Conservation (phyloP, 2,888 invertebrate genomes). For the Plagodis pulveraria region DNA sequence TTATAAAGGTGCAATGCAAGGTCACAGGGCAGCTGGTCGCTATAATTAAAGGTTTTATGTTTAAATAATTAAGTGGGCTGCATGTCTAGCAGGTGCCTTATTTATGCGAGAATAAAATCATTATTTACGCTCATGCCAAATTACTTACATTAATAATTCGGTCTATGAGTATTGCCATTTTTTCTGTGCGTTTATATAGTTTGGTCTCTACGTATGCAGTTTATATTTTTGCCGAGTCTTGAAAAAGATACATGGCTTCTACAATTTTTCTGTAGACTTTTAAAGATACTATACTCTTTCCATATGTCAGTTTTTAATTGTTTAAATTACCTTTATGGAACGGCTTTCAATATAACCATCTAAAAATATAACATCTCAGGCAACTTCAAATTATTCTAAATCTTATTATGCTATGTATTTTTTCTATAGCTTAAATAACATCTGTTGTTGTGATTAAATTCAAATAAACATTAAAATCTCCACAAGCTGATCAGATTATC, state of each 20-base stretch:
- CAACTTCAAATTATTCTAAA: too few species aligned
- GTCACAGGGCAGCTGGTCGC: constrained; percentile 71
- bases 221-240: background rate
- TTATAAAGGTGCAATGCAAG: constrained; percentile 80
- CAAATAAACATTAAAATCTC: constrained; percentile 10
- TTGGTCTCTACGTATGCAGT: background rate
- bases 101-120: constrained; percentile 78
- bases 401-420: too few species aligned
- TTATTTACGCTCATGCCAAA: constrained; percentile 78
- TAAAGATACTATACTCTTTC: background rate
- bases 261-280: constrained; percentile 41
- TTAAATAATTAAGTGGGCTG: constrained; percentile 81
- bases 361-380: too few species aligned
- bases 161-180: constrained; percentile 45
- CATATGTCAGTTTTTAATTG: background rate
- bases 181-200: background rate
- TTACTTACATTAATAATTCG: constrained; percentile 66
- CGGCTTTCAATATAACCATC: background rate
- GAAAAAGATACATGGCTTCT: constrained; percentile 10
- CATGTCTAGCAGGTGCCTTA: constrained; percentile 70
- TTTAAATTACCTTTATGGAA: background rate
- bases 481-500: constrained; percentile 6
- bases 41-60: constrained; percentile 83
- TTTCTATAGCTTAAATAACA: background rate
- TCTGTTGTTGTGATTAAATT: constrained; percentile 16